Evolutionary conservation across 1,140 invertebrate species (phyloP).

Genomic region (Thaumatotibia leucotreta): DNA sequence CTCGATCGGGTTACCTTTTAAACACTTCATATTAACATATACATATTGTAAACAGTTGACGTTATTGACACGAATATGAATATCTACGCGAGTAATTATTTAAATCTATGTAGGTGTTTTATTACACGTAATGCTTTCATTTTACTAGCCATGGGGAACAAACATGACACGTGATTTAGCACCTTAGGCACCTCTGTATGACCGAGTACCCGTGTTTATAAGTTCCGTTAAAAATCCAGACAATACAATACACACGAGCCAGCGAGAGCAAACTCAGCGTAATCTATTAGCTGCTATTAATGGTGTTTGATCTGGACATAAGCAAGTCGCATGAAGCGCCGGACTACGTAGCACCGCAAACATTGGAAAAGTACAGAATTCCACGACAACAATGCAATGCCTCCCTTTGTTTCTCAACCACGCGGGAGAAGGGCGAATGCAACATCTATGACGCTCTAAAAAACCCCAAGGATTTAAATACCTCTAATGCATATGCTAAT

Average conservation of each 20-base stretch:
- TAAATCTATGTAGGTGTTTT: too few relatives aligned
- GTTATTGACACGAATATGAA: too few relatives aligned
- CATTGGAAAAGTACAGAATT: constrained; percentile 66
- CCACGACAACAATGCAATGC: constrained; percentile 18
- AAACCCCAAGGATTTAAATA: not conserved
- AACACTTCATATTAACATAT: too few relatives aligned
- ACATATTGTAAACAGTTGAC: too few relatives aligned
- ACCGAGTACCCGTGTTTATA: not conserved
- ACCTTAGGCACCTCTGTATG: too few relatives aligned
- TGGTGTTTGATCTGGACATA: constrained; percentile 61
- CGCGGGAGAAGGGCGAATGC: not conserved
- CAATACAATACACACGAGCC: constrained; percentile 25
- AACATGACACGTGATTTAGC: too few relatives aligned
- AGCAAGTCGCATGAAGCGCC: constrained; percentile 37
- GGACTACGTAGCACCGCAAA: constrained; percentile 34
- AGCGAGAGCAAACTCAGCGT: constrained; percentile 38
- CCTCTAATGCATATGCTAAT: not conserved
- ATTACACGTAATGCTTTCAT: too few relatives aligned
- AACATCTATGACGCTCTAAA: not conserved
- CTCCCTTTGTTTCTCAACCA: not conserved
- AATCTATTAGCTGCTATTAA: constrained; percentile 62
- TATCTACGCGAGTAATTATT: too few relatives aligned
- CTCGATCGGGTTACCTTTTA: too few relatives aligned
- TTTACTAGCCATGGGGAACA: too few relatives aligned
- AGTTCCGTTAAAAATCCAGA: not conserved